These are phyloP conservation scores for Willisornis vidua DNA, from an alignment of 2,113 vertebrate species.

Conservation along the genomic window DNA sequence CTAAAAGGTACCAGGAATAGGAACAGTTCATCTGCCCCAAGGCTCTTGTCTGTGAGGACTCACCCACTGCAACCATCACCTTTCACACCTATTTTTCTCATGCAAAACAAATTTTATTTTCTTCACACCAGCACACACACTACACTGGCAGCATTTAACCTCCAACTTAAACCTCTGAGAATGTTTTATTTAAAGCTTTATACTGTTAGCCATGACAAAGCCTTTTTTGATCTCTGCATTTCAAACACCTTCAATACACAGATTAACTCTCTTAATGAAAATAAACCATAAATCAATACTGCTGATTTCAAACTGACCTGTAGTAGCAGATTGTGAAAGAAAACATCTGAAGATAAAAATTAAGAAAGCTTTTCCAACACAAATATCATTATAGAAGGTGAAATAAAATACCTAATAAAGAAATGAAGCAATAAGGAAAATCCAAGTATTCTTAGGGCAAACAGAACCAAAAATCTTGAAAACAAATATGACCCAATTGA, in stretches of 20 bases:
- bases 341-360: background rate
- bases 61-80: background rate
- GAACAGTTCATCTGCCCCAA: background rate
- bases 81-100: background rate
- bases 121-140: background rate
- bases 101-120: background rate
- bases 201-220: background rate
- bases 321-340: background rate
- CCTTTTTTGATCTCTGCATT: background rate
- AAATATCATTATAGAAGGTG: background rate
- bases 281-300: background rate
- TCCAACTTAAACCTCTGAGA: background rate
- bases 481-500: conserved; percentile 41
- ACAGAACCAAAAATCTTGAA: conserved; percentile 12
- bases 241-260: background rate
- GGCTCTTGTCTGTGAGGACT: background rate
- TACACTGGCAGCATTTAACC: background rate
- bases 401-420: background rate
- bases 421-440: background rate
- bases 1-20: background rate
- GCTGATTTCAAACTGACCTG: background rate
- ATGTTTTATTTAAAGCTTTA: background rate
- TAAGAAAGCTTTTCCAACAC: background rate
- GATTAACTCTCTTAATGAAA: background rate
- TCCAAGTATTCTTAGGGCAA: background rate